Base-by-base conservation (phyloP, 2,888 invertebrate species). In the Eulithis testata region DNA sequence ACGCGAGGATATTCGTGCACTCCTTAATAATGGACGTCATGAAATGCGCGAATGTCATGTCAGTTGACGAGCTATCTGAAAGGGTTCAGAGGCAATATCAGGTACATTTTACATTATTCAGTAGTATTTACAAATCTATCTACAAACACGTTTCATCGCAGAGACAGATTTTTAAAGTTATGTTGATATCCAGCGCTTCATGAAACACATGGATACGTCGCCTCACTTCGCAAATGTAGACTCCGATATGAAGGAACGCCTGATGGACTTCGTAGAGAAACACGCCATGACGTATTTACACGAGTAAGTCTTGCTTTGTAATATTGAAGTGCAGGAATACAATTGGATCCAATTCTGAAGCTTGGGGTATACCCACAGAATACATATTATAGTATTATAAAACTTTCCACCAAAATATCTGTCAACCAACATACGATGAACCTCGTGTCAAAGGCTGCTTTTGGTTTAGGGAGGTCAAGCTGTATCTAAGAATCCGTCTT, bases 251-350 rank as follows among this genome's bases (percentile, higher is more conserved):
- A 95, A 96, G 76, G 98, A 98, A 77, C 95, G 95, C 75, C 94
- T 99, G 67, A 94, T 99, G 82, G 98, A 99, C 90, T 98, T 97
- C 83, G 96, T 97, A 54, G 99, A 99, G 90, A 97, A 97, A 80
- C 98, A 98, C 83, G 95, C 98, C 57, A 98, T 98, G 96, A 96
- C 97, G 0, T 95, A 96, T 79, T 94, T 99, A 66, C 99, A 99
- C 84, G 96, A 96, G 96, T 96, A 80, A 93, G 93, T 87, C 49
- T 51, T 12, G 8, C 21, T n/a, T n/a, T 51, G 6, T 27, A 47
- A 47, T 47, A 8, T 14, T 1, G 8, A 14, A 47, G 2, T 47
- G 6, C 5, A 52, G 1, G 4, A 63, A 62, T 44, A 62, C 7
- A 21, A 14, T 50, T 43, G 50, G 55, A 43, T 36, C 37, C 21